phyloP scores from a whole-genome alignment of 2,113 vertebrate species.

The Rhea americana region DNA sequence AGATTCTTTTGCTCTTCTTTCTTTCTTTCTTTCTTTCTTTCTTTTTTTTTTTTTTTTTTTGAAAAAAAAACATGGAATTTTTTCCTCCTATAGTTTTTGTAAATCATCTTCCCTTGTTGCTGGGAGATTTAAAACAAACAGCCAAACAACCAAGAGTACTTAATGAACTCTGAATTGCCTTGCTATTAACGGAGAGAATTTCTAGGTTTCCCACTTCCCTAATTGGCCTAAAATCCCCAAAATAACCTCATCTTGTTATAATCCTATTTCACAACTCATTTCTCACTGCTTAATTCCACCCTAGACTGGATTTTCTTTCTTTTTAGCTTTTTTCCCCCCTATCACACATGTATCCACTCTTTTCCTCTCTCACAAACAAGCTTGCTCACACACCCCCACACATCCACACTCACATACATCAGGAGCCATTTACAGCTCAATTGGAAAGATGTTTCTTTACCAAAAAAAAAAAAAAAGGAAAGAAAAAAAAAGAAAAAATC shows the following conservation, averaged over 20 bases:
- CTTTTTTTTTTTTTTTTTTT: too few species aligned
- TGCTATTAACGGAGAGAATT: constrained; percentile 37
- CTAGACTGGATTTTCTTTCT: constrained; percentile 48
- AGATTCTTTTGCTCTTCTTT: neutral
- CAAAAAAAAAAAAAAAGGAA: neutral
- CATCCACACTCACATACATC: constrained; percentile 16
- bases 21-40: neutral
- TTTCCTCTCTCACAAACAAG: constrained; percentile 39
- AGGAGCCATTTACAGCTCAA: constrained; percentile 31
- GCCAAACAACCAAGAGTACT: constrained; percentile 20
- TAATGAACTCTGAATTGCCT: constrained; percentile 57
- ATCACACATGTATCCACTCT: constrained; percentile 42
- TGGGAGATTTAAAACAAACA: constrained; percentile 65
- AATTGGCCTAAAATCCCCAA: constrained; percentile 38
- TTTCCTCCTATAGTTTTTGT: constrained; percentile 18
- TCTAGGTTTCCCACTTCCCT: constrained; percentile 59
- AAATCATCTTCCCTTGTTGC: constrained; percentile 53
- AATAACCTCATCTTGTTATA: constrained; percentile 45
- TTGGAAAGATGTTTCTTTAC: constrained; percentile 29
- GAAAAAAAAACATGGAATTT: neutral
- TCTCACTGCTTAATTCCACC: constrained; percentile 39
- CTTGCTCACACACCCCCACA: constrained; percentile 49
- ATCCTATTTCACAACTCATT: constrained; percentile 37
- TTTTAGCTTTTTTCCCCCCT: constrained; percentile 32
- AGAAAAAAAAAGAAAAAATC: neutral